Evolutionary conservation across 2,797 vertebrate species (phyloP), one percentile per base, ranked within the genome.

Genomic region (Anguilla anguilla): DNA sequence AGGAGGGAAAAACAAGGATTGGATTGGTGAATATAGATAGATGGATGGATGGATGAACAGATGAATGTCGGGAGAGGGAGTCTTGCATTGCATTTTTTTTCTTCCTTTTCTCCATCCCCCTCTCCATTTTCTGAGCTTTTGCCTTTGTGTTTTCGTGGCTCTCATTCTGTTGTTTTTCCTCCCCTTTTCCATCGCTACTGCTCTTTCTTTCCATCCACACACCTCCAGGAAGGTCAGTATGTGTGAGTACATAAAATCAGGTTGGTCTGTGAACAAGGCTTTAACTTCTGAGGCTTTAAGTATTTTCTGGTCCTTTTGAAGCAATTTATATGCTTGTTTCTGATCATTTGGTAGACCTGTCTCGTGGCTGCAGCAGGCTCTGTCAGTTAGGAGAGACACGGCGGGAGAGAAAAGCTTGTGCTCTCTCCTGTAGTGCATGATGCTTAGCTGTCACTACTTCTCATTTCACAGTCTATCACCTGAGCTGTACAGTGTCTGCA

Each of bases 221-320:
- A 67, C 88, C 88, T 90, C 91, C 91, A 94, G 91, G 93, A 91
- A 77, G 91, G 92, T 93, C 93, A 92, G 94, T 95, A 94, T 95
- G 95, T 95, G 95, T 90, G 85, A 51, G 59, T 85, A 86, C 85
- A 51, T 84, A 86, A 89, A 87, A 88, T 87, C 67, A 87, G 86
- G 84, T 87, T 87, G 87, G 67, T 88, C 77, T 74, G 90, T 91
- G 91, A 67, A 89, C 90, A 90, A 92, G 90, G 90, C 88, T 91
- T 92, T 77, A 88, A 85, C 85, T 87, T 89, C 89, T 83, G 72
- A 43, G 13, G 22, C 51, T 46, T 46, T 46, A 46, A 46, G 6
- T 31, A 72, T 25, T 39, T 31, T 72, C 28, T 17, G 15, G 74
- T 17, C 6, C 5, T 51, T 31, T 35, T 84, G 10, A 31, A 74